phyloP scores from a whole-genome alignment of 2,113 vertebrate species.

The Aegithalos caudatus region DNA sequence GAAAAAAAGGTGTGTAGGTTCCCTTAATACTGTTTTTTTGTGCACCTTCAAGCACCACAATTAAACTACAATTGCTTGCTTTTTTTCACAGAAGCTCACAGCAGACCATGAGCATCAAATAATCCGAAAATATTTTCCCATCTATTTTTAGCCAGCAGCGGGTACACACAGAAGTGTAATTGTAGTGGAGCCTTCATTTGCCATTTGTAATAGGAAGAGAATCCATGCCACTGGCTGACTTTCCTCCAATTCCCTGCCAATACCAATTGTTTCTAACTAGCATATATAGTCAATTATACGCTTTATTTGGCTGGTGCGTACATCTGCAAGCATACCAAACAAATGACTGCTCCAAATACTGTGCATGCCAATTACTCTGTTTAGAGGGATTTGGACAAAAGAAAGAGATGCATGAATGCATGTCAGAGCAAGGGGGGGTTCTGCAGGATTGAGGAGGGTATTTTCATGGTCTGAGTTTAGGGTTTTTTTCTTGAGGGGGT shows the following conservation, averaged over 20 bases:
- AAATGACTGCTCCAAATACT: background rate
- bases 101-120: background rate
- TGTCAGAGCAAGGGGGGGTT: background rate
- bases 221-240: background rate
- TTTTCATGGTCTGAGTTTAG: background rate
- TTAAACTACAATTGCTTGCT: background rate
- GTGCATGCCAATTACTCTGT: constrained; percentile 12
- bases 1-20: background rate
- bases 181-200: background rate
- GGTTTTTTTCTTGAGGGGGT: accelerated
- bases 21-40: background rate
- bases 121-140: constrained; percentile 23
- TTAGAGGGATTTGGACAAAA: constrained; percentile 3
- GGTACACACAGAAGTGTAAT: background rate
- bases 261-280: background rate
- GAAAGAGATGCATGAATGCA: background rate
- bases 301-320: background rate
- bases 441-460: background rate
- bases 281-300: background rate
- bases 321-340: constrained; percentile 12
- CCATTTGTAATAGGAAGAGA: background rate
- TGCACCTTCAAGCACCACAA: background rate
- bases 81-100: background rate
- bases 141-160: constrained; percentile 26
- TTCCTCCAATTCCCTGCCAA: background rate